Evolutionary conservation across 2,113 vertebrate species (phyloP), one percentile per base, ranked within the genome.

Genomic region (Prunella fulvescens): DNA sequence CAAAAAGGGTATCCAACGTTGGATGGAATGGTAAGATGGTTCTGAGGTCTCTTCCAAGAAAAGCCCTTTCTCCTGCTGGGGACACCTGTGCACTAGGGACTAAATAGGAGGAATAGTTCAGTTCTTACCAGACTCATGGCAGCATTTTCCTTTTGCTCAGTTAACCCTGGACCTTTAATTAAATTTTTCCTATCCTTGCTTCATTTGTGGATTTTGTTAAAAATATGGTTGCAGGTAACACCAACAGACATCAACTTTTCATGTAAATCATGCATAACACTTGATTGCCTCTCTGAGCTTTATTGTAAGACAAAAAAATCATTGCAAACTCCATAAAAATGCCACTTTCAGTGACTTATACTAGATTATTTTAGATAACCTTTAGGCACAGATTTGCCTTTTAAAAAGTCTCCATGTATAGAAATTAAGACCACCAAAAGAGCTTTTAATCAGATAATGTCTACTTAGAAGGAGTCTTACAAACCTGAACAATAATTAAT

Each of bases 21-120:
- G 54, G 14, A 53, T 1, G 5, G 45, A 58, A 50, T 3, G 0
- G 15, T 64, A 76, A 72, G 26, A 42, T 0, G 0, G 8, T 11
- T 85, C 19, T 53, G n/a, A 78, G 24, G 19, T 31, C 47, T 29
- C 26, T 47, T 57, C 25, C 71, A 58, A 39, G 47, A 65, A 90
- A 56, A 90, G 12, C 3, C 4, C 6, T 33, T 92, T 72, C 28
- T 39, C 7, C 9, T 73, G 26, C 4, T 50, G 37, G 42, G 11
- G 22, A 29, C 13, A 77, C 7, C 28, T n/a, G 24, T 19, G 23
- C 15, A 20, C 12, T 35, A 37, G 26, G 24, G 66, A 44, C 19
- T 45, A 14, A 58, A 54, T 0, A 39, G 11, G 19, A 71, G 50
- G 50, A 91, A 56, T 28, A n/a, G 22, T 48, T 66, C 25, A 6